Conservation (phyloP, 2,888 invertebrate genomes). For the Oxyscelio sp. region DNA sequence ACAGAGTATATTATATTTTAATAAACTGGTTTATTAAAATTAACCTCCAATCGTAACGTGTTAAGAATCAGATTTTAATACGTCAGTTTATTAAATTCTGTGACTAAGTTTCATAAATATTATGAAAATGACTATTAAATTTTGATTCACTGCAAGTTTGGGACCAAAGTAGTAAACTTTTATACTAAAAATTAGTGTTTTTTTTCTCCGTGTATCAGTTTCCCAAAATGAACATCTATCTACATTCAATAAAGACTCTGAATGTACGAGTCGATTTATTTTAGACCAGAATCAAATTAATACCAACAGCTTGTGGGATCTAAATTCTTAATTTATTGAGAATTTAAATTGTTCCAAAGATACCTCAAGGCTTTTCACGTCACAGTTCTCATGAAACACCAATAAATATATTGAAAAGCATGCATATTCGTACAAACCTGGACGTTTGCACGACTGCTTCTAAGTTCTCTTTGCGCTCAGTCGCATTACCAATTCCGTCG, state of each 20-base stretch:
- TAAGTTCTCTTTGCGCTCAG: slow-evolving; percentile 52
- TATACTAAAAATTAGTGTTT: too few species aligned
- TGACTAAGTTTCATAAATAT: too few species aligned
- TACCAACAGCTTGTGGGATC: slow-evolving; percentile 15
- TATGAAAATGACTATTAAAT: too few species aligned
- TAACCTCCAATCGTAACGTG: too few species aligned
- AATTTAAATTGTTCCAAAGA: slow-evolving; percentile 52
- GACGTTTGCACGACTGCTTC: slow-evolving; percentile 53
- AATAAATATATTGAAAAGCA: slow-evolving; percentile 61
- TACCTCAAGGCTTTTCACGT: slow-evolving; percentile 46
- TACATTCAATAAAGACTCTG: slow-evolving; percentile 26
- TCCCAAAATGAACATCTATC: slow-evolving; percentile 4
- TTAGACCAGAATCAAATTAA: slow-evolving; percentile 43
- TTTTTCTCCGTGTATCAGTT: too few species aligned
- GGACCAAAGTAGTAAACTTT: too few species aligned
- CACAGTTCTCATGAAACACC: slow-evolving; percentile 32
- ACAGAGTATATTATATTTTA: too few species aligned
- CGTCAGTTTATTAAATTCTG: too few species aligned
- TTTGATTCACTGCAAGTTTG: too few species aligned
- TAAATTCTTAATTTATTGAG: slow-evolving; percentile 31
- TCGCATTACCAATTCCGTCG: slow-evolving; percentile 62
- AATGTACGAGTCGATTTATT: slow-evolving; percentile 34
- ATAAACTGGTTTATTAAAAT: too few species aligned
- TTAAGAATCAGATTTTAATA: too few species aligned
- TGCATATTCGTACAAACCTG: slow-evolving; percentile 53